These are phyloP conservation scores for Falco novaeseelandiae DNA, from an alignment of 2,797 vertebrate species.

Conservation along the genomic window DNA sequence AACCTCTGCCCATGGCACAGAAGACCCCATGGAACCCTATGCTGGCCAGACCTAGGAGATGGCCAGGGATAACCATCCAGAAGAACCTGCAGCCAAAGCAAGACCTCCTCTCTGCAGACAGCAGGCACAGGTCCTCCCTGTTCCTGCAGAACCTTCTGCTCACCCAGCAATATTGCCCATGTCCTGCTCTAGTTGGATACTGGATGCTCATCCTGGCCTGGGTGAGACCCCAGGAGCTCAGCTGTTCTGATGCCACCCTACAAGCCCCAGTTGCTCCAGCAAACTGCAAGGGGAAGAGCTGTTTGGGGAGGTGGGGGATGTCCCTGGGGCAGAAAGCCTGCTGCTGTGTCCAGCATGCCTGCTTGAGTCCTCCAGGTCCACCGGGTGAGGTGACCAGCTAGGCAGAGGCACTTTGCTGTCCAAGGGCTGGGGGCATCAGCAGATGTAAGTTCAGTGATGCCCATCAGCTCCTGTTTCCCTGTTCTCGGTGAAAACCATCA, in stretches of 20 bases:
- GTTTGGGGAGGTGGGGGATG: not conserved
- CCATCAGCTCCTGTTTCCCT: not conserved
- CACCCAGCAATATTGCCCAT: rapidly evolving
- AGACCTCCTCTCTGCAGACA: not conserved
- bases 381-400: not conserved
- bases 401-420: not conserved
- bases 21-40: not conserved
- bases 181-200: not conserved
- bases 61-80: not conserved
- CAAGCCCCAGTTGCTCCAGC: not conserved
- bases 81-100: not conserved
- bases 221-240: not conserved
- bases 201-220: not conserved
- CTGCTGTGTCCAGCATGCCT: not conserved
- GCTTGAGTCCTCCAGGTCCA: not conserved
- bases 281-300: not conserved
- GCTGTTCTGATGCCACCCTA: not conserved
- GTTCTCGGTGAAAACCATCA: not conserved
- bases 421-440: not conserved
- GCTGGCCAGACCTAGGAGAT: not conserved
- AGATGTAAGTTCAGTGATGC: not conserved
- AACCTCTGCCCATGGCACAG: not conserved
- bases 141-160: not conserved
- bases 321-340: not conserved
- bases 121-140: not conserved